phyloP scores from a whole-genome alignment of 1,140 invertebrate genomes.

The Drosophila willistoni region DNA sequence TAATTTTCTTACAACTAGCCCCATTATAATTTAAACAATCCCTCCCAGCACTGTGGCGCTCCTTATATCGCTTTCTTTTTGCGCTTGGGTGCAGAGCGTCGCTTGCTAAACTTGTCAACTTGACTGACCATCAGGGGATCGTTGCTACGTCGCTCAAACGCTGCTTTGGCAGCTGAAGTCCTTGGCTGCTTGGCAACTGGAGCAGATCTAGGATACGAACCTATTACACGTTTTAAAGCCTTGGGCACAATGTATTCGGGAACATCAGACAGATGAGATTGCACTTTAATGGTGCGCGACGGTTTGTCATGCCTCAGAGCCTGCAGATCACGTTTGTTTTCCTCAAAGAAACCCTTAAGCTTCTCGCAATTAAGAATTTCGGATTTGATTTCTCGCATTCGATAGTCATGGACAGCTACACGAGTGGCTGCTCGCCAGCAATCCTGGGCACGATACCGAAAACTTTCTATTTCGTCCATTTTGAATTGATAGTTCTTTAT shows the following conservation, averaged over 20 bases:
- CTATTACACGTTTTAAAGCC: slow-evolving; percentile 87
- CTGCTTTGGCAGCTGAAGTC: slow-evolving; percentile 54
- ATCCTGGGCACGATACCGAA: slow-evolving; percentile 96
- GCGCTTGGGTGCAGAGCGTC: slow-evolving; percentile 29
- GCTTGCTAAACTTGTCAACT: slow-evolving; percentile 68
- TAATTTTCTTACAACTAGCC: background rate
- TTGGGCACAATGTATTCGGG: slow-evolving; percentile 96
- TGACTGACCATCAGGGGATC: slow-evolving; percentile 81
- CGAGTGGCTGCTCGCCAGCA: slow-evolving; percentile 96
- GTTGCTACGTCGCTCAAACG: slow-evolving; percentile 71
- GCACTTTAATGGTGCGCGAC: slow-evolving; percentile 92
- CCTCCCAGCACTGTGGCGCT: background rate
- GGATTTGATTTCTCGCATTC: slow-evolving; percentile 97
- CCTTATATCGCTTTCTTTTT: slow-evolving; percentile 37
- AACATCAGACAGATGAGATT: slow-evolving; percentile 94
- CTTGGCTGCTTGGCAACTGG: slow-evolving; percentile 64
- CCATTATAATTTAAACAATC: background rate
- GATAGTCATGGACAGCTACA: slow-evolving; percentile 95
- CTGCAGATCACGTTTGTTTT: slow-evolving; percentile 95
- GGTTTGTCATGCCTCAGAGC: slow-evolving; percentile 96
- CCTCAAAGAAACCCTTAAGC: slow-evolving; percentile 97
- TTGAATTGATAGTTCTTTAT: slow-evolving; percentile 94
- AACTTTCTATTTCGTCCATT: slow-evolving; percentile 97
- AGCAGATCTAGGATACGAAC: slow-evolving; percentile 69
- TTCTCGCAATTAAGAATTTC: slow-evolving; percentile 97